A percentile compares a stretch with the other conserved stretches of the same genome.
phyloP scores from a whole-genome alignment of 2,888 invertebrate genomes.

The Eretmocerus hayati region DNA sequence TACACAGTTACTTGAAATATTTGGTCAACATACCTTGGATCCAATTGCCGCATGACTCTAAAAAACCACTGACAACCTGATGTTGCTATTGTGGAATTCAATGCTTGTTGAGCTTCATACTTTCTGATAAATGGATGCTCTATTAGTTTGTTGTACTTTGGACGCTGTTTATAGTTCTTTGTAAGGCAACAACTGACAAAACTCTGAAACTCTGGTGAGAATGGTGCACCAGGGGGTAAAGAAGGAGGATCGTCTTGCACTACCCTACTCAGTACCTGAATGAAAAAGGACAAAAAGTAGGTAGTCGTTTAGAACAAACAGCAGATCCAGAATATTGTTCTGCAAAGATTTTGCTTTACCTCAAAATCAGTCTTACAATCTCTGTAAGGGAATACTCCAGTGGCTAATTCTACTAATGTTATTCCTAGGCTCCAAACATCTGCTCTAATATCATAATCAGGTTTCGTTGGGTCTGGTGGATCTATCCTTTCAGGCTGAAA shows the following conservation, averaged over 20 bases:
- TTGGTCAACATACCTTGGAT: conserved; percentile 40
- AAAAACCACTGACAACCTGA: conserved; percentile 66
- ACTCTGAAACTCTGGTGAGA: conserved; percentile 78
- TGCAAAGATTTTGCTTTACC: conserved; percentile 48
- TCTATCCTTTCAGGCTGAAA: conserved; percentile 92
- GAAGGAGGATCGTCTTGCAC: conserved; percentile 83
- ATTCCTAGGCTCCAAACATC: conserved; percentile 99
- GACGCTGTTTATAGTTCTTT: conserved; percentile 87
- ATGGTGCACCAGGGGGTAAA: conserved; percentile 69
- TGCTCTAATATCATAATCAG: conserved; percentile 96
- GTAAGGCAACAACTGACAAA: conserved; percentile 90
- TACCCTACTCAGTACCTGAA: conserved; percentile 54
- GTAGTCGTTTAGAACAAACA: no score
- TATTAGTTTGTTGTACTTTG: conserved; percentile 87
- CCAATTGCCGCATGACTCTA: conserved; percentile 52
- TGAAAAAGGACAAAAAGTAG: no score
- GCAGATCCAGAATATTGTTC: no score
- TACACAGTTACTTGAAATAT: conserved; percentile 12
- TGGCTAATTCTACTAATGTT: conserved; percentile 92
- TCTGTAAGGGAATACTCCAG: conserved; percentile 89
- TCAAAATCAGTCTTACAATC: conserved; percentile 98
- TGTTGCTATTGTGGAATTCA: conserved; percentile 32
- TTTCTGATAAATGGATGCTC: conserved; percentile 82
- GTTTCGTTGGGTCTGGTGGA: conserved; percentile 82
- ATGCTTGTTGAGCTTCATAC: conserved; percentile 52